Evolutionary conservation across 35 echinoderm and acorn worm genomes (phyloP).

Genomic region (Strongylocentrotus purpuratus): DNA sequence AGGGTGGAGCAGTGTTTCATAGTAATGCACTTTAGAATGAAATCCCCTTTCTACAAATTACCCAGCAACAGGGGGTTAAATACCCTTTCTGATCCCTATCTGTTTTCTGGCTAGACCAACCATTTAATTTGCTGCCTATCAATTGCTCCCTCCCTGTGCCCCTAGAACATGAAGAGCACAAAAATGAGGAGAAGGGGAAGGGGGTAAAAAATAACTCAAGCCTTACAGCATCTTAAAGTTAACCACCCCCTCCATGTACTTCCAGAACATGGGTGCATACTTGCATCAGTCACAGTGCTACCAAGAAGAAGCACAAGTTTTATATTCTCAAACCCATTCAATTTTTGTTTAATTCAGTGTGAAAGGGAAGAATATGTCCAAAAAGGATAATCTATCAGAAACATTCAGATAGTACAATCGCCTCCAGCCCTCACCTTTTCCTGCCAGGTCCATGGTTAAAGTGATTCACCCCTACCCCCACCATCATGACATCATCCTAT

Average conservation of each 20-base stretch:
- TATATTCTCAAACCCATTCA: too few species aligned
- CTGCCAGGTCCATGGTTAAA: background rate
- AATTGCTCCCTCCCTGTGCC: background rate
- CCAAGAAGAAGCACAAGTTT: too few species aligned
- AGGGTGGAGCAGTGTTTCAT: background rate
- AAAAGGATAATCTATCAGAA: too few species aligned
- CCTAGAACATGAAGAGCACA: background rate
- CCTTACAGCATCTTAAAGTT: too few species aligned
- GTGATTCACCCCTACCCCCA: background rate
- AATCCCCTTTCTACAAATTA: background rate
- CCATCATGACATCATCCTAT: background rate
- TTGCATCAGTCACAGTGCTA: too few species aligned
- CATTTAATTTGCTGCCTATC: background rate
- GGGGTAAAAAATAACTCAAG: too few species aligned
- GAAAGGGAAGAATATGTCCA: too few species aligned
- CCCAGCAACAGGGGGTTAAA: background rate
- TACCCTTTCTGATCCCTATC: background rate
- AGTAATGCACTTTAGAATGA: background rate
- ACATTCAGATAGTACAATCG: background rate
- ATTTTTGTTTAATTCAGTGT: too few species aligned
- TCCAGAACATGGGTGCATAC: too few species aligned
- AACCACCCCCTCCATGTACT: too few species aligned
- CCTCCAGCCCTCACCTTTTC: background rate
- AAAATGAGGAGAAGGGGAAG: too few species aligned
- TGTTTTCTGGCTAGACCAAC: background rate